Evolutionary conservation across 2,888 invertebrate genomes (phyloP), one percentile per base, ranked within the genome.

Genomic region (Agrotis segetum): DNA sequence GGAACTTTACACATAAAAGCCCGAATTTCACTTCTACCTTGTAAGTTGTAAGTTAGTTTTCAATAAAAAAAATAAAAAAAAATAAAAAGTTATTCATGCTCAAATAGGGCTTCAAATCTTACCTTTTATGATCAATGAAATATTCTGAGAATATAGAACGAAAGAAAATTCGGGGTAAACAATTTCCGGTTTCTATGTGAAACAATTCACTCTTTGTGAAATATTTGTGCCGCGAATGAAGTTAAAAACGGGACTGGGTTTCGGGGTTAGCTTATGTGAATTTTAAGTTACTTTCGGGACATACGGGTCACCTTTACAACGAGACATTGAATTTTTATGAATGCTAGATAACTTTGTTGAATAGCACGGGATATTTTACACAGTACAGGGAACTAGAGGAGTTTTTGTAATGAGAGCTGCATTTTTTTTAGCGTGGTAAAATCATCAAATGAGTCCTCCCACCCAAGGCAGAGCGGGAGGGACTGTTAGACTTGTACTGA

Each of bases 141-240:
- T 84, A 84, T 84, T 81, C 77, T 81, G 29, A 24, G 71, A 77
- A 69, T 63, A 72, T 47, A 47, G n/a, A 67, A 17, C 44, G 69
- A 62, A 73, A 75, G 72, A 74, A 76, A 79, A 71, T 84, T 75
- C 13, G 16, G 21, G 56, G 55, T 59, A 76, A 79, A 70, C 85
- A 81, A 77, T 79, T 81, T 79, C 9, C 64, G 13, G 58, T 58
- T 62, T 24, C 69, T 62, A 67, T 59, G 70, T 34, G 74, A 75
- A 84, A 75, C 85, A 81, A 79, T 85, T 81, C 34, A 24, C 50
- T 79, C 73, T 79, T 85, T 79, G 84, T 81, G 56, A 71, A 84
- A 81, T 84, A 85, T 85, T 81, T 79, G 66, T 58, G 34, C 52
- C 40, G 60, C 21, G 75, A 72, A 77, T 77, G 64, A 71, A 75